phyloP scores from a whole-genome alignment of 2,113 vertebrate species.

The Proterorhinus semilunaris region DNA sequence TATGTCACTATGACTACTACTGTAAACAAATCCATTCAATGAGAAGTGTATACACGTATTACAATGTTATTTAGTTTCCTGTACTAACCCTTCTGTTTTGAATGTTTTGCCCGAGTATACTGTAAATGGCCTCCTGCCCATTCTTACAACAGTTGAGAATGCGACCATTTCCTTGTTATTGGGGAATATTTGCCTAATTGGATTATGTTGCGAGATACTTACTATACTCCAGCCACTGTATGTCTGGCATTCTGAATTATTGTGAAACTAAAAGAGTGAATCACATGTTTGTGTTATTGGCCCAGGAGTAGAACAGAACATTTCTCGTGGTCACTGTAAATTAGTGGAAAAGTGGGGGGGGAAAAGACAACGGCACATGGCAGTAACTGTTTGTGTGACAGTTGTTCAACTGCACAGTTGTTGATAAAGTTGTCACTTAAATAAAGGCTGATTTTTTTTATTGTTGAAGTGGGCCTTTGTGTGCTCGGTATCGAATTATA shows the following conservation, averaged over 20 bases:
- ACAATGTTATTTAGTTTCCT: no score
- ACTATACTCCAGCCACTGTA: neutral
- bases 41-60: no score
- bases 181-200: constrained; percentile 4
- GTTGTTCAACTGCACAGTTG: neutral
- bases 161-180: neutral
- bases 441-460: no score
- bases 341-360: neutral
- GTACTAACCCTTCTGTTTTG: neutral
- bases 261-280: constrained; percentile 20
- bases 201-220: neutral
- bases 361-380: neutral
- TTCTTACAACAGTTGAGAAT: constrained; percentile 11
- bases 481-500: no score
- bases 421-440: neutral
- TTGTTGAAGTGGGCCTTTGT: no score
- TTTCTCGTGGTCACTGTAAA: neutral
- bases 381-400: constrained; percentile 17
- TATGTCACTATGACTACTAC: no score
- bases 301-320: constrained; percentile 17
- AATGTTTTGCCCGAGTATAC: neutral
- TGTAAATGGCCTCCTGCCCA: neutral
- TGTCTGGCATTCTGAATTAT: neutral
- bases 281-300: neutral
- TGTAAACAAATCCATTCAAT: no score